These are phyloP conservation scores for Agrypnus murinus DNA, from an alignment of 2,888 invertebrate species.

Conservation along the genomic window DNA sequence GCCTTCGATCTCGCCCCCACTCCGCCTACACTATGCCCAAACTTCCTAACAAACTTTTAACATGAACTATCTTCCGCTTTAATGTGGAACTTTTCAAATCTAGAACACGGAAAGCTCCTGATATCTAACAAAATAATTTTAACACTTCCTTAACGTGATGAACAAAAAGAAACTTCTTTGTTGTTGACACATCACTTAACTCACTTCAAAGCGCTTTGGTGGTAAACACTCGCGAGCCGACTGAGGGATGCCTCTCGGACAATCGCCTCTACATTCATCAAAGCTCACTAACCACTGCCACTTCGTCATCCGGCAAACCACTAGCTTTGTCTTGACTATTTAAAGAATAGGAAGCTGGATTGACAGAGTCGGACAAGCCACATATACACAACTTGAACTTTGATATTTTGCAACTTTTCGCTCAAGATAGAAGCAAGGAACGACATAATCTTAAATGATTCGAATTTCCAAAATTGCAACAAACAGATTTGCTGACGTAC, in stretches of 20 bases:
- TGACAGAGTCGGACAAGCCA: no score
- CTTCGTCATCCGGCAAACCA: slow-evolving; percentile 20
- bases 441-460: no score
- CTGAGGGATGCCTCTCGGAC: slow-evolving; percentile 14
- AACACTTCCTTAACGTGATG: slow-evolving; percentile 15
- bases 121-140: slow-evolving; percentile 17
- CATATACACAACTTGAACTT: no score
- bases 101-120: slow-evolving; percentile 35
- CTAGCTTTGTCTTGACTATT: slow-evolving; percentile 1
- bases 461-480: no score
- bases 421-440: no score
- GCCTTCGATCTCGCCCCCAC: slow-evolving; percentile 64
- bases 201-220: slow-evolving; percentile 22
- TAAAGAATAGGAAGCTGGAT: not conserved
- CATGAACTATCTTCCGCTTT: slow-evolving; percentile 31
- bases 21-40: slow-evolving; percentile 56
- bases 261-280: slow-evolving; percentile 19
- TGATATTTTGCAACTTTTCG: no score
- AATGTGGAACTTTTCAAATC: slow-evolving; percentile 35
- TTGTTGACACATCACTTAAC: slow-evolving; percentile 35
- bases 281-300: slow-evolving; percentile 19
- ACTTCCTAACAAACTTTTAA: slow-evolving; percentile 47
- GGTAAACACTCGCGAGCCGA: slow-evolving; percentile 34
- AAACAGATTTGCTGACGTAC: no score
- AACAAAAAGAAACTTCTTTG: not conserved